A percentile compares a stretch with the other conserved stretches of the same genome.
phyloP scores from a whole-genome alignment of 1,140 invertebrate species.

The Drosophila chauvacae region DNA sequence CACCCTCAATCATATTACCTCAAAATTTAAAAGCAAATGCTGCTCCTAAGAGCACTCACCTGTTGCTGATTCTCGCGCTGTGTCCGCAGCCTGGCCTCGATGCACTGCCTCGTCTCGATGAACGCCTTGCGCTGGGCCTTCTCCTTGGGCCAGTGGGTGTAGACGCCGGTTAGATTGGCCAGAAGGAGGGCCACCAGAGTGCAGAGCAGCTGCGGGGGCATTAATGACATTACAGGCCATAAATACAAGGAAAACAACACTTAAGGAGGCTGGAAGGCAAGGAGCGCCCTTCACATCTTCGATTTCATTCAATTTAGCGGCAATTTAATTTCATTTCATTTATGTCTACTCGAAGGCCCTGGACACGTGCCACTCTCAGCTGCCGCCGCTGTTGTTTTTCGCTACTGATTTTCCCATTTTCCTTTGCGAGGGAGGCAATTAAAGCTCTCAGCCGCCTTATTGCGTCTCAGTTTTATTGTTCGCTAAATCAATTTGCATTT shows the following conservation, averaged over 20 bases:
- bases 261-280: slow-evolving; percentile 20
- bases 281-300: slow-evolving; percentile 28
- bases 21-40: not conserved
- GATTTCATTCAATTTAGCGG: slow-evolving; percentile 77
- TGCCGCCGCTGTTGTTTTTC: slow-evolving; percentile 6
- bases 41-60: slow-evolving; percentile 86
- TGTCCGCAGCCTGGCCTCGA: slow-evolving; percentile 95
- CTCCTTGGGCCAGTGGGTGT: slow-evolving; percentile 96
- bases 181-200: slow-evolving; percentile 90
- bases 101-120: slow-evolving; percentile 96
- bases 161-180: slow-evolving; percentile 94
- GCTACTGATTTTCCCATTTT: slow-evolving; percentile 2
- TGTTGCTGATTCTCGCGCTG: slow-evolving; percentile 98
- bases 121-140: slow-evolving; percentile 96
- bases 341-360: slow-evolving; percentile 49
- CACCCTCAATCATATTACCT: not conserved
- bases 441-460: slow-evolving; percentile 18
- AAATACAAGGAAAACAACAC: slow-evolving; percentile 61
- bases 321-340: slow-evolving; percentile 78
- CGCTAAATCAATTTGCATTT: slow-evolving; percentile 57
- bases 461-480: slow-evolving; percentile 43
- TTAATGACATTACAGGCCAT: slow-evolving; percentile 65
- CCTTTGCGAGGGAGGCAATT: slow-evolving; percentile 26
- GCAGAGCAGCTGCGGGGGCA: slow-evolving; percentile 87
- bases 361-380: slow-evolving; percentile 59